phyloP scores from a whole-genome alignment of 2,888 invertebrate species.

The Chrysopilus asiliformis region DNA sequence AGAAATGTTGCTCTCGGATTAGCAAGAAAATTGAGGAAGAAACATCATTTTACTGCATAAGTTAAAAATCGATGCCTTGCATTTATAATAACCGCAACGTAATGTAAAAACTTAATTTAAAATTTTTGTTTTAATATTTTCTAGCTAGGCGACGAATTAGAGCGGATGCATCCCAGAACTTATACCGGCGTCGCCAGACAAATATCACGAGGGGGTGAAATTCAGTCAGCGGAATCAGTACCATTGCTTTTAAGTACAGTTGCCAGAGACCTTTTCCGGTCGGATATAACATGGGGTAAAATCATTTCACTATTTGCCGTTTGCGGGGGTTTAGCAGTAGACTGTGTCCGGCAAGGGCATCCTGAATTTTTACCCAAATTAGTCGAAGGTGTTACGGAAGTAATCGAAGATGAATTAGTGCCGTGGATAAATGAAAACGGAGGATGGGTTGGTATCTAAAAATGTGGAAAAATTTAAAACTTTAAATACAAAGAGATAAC shows the following conservation, averaged over 20 bases:
- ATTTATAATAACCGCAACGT: no score
- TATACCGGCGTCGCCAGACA: slow-evolving; percentile 60
- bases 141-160: slow-evolving; percentile 53
- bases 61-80: no score
- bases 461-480: background rate
- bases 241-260: slow-evolving; percentile 47
- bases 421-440: slow-evolving; percentile 73
- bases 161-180: slow-evolving; percentile 63
- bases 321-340: slow-evolving; percentile 70
- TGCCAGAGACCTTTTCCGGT: slow-evolving; percentile 54
- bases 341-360: slow-evolving; percentile 60
- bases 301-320: slow-evolving; percentile 67
- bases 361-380: slow-evolving; percentile 65
- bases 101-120: background rate
- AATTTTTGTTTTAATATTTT: slow-evolving; percentile 15
- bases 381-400: slow-evolving; percentile 61
- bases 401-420: slow-evolving; percentile 54
- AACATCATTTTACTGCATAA: no score
- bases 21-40: no score
- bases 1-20: no score
- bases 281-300: slow-evolving; percentile 69
- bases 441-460: slow-evolving; percentile 57
- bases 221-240: slow-evolving; percentile 36
- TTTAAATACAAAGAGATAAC: no score
- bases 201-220: slow-evolving; percentile 48